phyloP scores from a whole-genome alignment of 1,140 invertebrate species.

The Bombus soroeensis region DNA sequence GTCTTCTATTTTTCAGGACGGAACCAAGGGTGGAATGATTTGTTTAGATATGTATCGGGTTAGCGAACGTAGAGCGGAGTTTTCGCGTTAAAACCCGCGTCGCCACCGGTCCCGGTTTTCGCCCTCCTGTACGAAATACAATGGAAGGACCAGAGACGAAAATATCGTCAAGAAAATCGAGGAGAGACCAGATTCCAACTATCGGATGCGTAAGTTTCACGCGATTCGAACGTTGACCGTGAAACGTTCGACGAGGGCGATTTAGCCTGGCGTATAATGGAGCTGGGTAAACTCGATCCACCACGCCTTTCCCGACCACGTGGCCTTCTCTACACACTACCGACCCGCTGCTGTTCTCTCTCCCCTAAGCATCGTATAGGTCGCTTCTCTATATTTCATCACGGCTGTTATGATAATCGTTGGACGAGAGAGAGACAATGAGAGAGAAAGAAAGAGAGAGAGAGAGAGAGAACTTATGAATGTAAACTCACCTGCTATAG shows the following conservation, averaged over 20 bases:
- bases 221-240: conserved; percentile 38
- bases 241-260: conserved; percentile 28
- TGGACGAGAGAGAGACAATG: not conserved
- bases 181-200: not conserved
- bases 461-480: conserved; percentile 54
- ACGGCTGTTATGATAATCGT: conserved; percentile 74
- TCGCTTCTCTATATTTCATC: conserved; percentile 71
- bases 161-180: too few species aligned
- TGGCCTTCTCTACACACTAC: conserved; percentile 46
- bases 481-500: conserved; percentile 95
- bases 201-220: too few species aligned
- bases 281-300: conserved; percentile 53
- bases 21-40: conserved; percentile 14
- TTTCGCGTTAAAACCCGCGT: not conserved
- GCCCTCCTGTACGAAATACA: too few species aligned
- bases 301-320: conserved; percentile 70
- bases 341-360: conserved; percentile 45
- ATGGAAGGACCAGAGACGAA: not conserved
- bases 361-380: conserved; percentile 57
- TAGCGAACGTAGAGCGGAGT: too few species aligned
- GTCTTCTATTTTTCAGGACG: conserved; percentile 46
- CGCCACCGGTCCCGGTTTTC: too few species aligned
- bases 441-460: not conserved
- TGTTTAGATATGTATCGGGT: not conserved
- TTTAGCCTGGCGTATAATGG: conserved; percentile 14